Percentiles rank a stretch among this genome's conserved stretches.
phyloP scores from a whole-genome alignment of 2,888 invertebrate genomes.

The Hypena proboscidalis region DNA sequence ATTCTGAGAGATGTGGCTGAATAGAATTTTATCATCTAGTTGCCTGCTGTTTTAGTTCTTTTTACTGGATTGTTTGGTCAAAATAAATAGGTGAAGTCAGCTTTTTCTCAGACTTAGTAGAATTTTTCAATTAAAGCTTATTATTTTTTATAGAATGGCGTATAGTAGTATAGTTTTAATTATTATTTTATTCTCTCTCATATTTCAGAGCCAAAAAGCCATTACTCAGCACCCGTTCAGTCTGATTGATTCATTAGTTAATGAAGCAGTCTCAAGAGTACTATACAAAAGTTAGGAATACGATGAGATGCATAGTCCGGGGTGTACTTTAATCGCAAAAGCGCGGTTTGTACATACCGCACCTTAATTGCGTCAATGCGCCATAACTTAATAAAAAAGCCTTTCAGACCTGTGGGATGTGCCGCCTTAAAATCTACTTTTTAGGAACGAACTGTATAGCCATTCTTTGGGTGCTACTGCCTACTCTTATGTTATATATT shows the following conservation, averaged over 20 bases:
- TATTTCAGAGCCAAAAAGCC: background rate
- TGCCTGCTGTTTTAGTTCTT: too few species aligned
- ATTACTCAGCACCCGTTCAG: constrained; percentile 2
- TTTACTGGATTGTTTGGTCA: too few species aligned
- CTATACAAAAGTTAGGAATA: background rate
- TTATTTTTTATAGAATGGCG: too few species aligned
- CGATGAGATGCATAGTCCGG: background rate
- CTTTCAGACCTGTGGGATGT: constrained; percentile 36
- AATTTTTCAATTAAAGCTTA: too few species aligned
- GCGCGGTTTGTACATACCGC: background rate
- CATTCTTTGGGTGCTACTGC: constrained; percentile 8
- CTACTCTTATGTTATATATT: constrained; percentile 21
- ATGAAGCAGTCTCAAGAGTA: constrained; percentile 1
- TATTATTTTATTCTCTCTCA: background rate
- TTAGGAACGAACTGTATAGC: constrained; percentile 18
- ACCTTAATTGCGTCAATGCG: constrained; percentile 18
- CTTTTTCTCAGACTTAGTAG: too few species aligned
- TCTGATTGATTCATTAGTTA: constrained; percentile 8
- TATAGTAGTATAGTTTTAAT: too few species aligned
- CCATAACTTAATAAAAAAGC: constrained; percentile 39
- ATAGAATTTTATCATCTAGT: too few species aligned
- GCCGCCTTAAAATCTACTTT: constrained; percentile 29
- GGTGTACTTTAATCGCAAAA: background rate
- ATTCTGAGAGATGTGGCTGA: too few species aligned
- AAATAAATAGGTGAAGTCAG: too few species aligned